phyloP scores from a whole-genome alignment of 2,888 invertebrate genomes.

The Acronicta alni region DNA sequence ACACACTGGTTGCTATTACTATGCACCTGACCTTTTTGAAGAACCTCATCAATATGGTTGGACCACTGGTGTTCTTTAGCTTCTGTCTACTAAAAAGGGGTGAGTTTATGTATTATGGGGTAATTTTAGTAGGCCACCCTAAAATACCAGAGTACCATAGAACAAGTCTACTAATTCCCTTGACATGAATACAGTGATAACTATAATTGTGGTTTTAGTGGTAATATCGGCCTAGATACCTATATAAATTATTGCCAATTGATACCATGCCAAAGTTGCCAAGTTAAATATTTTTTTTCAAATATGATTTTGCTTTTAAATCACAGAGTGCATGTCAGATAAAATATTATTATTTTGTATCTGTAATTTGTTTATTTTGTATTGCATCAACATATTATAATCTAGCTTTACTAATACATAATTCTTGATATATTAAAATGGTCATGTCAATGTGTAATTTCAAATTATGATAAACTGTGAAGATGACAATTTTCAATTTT shows the following conservation, averaged over 20 bases:
- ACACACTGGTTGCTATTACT: too few species aligned
- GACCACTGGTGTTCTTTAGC: too few species aligned
- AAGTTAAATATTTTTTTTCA: neutral
- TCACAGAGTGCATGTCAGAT: too few species aligned
- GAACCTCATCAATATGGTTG: too few species aligned
- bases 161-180: neutral
- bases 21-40: too few species aligned
- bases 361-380: too few species aligned
- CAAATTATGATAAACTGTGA: slow-evolving; percentile 3
- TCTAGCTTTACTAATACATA: too few species aligned
- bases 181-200: slow-evolving; percentile 21
- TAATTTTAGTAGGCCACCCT: too few species aligned
- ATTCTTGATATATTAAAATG: neutral
- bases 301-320: neutral
- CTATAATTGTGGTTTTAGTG: slow-evolving; percentile 29
- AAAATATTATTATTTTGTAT: too few species aligned
- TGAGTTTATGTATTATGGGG: too few species aligned
- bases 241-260: slow-evolving; percentile 7
- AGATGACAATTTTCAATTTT: slow-evolving; percentile 17
- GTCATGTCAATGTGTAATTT: neutral
- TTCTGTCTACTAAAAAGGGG: too few species aligned
- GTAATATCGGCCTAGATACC: slow-evolving; percentile 13
- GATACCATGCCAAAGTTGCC: slow-evolving; percentile 4
- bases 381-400: too few species aligned
- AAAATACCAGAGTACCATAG: neutral